Base-by-base conservation (phyloP, 2,797 vertebrate species). In the Botia almorhae region DNA sequence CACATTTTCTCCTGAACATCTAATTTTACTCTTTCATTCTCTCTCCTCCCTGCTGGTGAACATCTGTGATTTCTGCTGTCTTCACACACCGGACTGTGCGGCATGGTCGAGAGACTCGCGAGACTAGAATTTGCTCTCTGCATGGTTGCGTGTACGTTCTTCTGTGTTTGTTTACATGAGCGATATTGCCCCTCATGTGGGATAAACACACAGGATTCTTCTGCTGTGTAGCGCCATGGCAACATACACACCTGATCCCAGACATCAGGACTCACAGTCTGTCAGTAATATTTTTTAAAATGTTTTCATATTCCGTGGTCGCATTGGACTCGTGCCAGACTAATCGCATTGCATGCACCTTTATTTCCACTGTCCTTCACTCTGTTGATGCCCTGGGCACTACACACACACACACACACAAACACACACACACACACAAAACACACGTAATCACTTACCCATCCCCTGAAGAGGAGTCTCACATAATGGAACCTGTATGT, bases 51-150 rank as follows among this genome's bases (percentile, higher is more conserved):
- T 60, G 76, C 74, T 69, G 71, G 43, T 77, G 81, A 76, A 84
- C 85, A 86, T 87, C 64, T 90, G 82, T 83, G 48, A 75, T 82
- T 64, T 50, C 21, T n/a, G 48, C 17, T n/a, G 48, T 71, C 36
- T 4, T 82, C 4, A 61, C 67, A 79, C 68, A 50, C 46, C 64
- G 46, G 70, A 7, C 48, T 61, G 46, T 26, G n/a, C 50, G 75
- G 46, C 11, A 3, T 36, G 33, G 3, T 17, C 13, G 1, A 17
- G 7, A 4, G 21, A 21, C 33, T 39, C 5, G 23, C 23, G 23
- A 26, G 23, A 26, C 23, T 26, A 69, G 51, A 33, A 81, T 5
- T 82, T 65, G 5, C 21, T 48, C 46, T 74, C 16, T 86, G 17
- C 36, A 56, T 64, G 23, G 56, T 7, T 36, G 39, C 76, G 50